These are phyloP conservation scores for Ariopsis seemanni DNA, from an alignment of 2,113 vertebrate genomes.

Conservation along the genomic window DNA sequence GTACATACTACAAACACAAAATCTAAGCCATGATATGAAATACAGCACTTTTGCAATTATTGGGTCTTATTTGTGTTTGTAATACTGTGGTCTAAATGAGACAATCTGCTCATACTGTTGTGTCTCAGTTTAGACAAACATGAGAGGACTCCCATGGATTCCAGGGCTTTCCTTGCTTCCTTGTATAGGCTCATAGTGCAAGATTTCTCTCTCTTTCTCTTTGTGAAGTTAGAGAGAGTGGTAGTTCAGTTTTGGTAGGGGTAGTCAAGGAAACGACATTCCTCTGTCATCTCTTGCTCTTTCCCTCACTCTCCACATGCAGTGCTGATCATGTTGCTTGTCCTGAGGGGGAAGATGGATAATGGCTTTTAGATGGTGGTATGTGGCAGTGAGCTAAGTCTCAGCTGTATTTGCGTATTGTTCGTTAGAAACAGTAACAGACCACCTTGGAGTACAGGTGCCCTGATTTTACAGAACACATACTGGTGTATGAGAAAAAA, in stretches of 20 bases:
- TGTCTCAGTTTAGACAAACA: slow-evolving; percentile 60
- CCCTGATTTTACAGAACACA: neutral
- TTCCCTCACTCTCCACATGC: slow-evolving; percentile 38
- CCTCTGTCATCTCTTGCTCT: neutral
- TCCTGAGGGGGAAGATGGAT: neutral
- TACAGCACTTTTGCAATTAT: slow-evolving; percentile 4
- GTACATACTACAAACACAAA: neutral
- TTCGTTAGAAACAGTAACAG: slow-evolving; percentile 20
- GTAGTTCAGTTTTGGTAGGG: slow-evolving; percentile 3
- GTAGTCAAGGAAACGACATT: slow-evolving; percentile 13
- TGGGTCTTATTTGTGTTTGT: neutral
- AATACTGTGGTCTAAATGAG: neutral
- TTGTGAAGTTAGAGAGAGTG: neutral
- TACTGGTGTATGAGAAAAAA: neutral
- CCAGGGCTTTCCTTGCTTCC: slow-evolving; percentile 58
- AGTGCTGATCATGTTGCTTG: slow-evolving; percentile 40
- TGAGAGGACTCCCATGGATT: slow-evolving; percentile 53
- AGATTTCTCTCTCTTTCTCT: slow-evolving; percentile 1
- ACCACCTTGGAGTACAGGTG: slow-evolving; percentile 18
- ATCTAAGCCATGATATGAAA: neutral
- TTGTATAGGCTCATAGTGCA: slow-evolving; percentile 65
- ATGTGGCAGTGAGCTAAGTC: slow-evolving; percentile 57
- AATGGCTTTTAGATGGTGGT: slow-evolving; percentile 53
- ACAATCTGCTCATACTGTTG: slow-evolving; percentile 42
- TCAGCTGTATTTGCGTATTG: slow-evolving; percentile 55